Conservation (phyloP, 2,888 invertebrate genomes). For the Phalera bucephala region DNA sequence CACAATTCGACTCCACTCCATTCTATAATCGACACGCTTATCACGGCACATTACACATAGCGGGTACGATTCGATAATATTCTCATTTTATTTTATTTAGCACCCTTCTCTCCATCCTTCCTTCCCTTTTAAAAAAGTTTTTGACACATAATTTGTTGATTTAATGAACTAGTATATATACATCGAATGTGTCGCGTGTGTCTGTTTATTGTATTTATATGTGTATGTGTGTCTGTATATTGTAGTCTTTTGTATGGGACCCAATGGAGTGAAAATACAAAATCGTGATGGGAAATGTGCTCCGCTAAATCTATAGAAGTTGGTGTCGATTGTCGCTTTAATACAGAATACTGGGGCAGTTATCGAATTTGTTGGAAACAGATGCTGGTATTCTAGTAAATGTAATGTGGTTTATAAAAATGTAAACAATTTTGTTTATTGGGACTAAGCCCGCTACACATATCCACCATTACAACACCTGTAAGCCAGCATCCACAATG, state of each 20-base stretch:
- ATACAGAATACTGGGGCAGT: too few relatives aligned
- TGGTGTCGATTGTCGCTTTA: background rate
- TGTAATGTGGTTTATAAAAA: too few relatives aligned
- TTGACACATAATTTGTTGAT: conserved; percentile 74
- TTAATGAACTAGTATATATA: conserved; percentile 65
- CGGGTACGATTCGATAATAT: conserved; percentile 70
- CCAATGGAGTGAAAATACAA: background rate
- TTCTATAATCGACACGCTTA: conserved; percentile 29
- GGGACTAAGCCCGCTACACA: too few relatives aligned
- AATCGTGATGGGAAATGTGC: background rate
- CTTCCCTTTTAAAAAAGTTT: conserved; percentile 55
- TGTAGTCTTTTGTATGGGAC: background rate
- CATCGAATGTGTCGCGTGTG: conserved; percentile 27
- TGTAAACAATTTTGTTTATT: too few relatives aligned
- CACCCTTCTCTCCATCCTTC: conserved; percentile 46
- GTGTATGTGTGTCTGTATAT: too few relatives aligned
- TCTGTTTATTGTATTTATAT: background rate
- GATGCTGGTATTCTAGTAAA: too few relatives aligned
- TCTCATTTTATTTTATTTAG: conserved; percentile 74
- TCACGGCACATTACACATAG: conserved; percentile 62
- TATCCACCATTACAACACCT: too few relatives aligned
- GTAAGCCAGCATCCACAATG: too few relatives aligned
- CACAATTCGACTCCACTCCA: conserved; percentile 29
- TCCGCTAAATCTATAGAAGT: background rate
- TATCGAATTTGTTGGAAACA: too few relatives aligned